Conservation (phyloP, 2,797 vertebrate genomes). For the Halcyon chelicuti region DNA sequence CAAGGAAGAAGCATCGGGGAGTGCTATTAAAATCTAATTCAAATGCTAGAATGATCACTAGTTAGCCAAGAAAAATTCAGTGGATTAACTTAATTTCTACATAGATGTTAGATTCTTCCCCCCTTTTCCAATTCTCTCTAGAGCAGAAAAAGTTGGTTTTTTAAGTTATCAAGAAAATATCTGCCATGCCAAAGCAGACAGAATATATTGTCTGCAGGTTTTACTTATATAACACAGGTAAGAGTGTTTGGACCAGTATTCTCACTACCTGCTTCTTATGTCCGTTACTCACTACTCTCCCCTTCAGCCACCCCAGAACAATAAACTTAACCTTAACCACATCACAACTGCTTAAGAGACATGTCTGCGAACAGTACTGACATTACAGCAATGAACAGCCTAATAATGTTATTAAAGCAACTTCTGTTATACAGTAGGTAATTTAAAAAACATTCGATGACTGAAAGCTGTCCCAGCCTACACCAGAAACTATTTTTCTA, state of each 20-base stretch:
- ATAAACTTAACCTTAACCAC: neutral
- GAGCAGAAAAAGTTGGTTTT: fast-evolving
- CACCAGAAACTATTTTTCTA: neutral
- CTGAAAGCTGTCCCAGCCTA: neutral
- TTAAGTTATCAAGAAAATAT: neutral
- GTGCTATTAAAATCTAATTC: neutral
- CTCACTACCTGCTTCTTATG: neutral
- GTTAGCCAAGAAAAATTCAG: neutral
- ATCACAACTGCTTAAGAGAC: neutral
- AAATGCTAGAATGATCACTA: neutral
- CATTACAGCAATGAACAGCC: neutral
- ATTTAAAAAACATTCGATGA: neutral
- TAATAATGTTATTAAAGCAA: neutral
- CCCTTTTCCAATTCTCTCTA: neutral
- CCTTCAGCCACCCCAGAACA: neutral
- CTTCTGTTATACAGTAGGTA: neutral
- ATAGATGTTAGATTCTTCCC: neutral
- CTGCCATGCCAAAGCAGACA: neutral
- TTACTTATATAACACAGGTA: neutral
- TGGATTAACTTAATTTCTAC: neutral
- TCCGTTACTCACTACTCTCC: neutral
- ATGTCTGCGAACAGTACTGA: neutral
- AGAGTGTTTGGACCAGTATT: neutral
- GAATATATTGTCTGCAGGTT: neutral
- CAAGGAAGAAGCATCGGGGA: neutral